Evolutionary conservation across 2,888 invertebrate genomes (phyloP).

Genomic region (Spilarctia lutea): DNA sequence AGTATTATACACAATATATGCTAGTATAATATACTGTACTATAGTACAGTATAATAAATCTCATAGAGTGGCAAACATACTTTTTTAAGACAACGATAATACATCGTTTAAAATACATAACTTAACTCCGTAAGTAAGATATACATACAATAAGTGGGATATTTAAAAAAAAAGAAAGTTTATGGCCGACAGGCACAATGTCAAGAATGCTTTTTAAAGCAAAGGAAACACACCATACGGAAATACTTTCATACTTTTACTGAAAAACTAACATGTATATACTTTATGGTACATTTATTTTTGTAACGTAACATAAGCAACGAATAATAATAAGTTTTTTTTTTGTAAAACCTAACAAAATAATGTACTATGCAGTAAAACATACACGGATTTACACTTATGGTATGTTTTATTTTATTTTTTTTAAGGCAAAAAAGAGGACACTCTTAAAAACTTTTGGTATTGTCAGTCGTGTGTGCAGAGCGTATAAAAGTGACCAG

Average conservation of each 20-base stretch:
- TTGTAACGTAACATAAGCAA: background rate
- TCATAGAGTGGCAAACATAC: background rate
- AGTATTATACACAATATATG: too few relatives aligned
- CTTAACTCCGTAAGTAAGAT: background rate
- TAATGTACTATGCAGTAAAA: slow-evolving; percentile 9
- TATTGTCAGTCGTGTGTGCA: slow-evolving; percentile 60
- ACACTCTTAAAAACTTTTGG: slow-evolving; percentile 45
- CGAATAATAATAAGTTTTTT: background rate
- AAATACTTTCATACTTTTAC: background rate
- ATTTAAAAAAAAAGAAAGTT: background rate
- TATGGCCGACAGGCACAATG: background rate
- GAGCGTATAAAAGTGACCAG: slow-evolving; percentile 65
- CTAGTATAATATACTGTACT: too few relatives aligned
- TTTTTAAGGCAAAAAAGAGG: slow-evolving; percentile 41
- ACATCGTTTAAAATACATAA: background rate
- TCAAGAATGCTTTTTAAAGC: slow-evolving; percentile 10
- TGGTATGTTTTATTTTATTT: slow-evolving; percentile 46
- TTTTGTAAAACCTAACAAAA: background rate
- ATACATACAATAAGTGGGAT: background rate
- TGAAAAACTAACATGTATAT: background rate
- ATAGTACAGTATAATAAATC: background rate
- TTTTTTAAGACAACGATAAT: slow-evolving; percentile 24
- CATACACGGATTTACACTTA: slow-evolving; percentile 60
- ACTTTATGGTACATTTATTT: background rate
- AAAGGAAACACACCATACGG: slow-evolving; percentile 11